These are phyloP conservation scores for Biston betularia DNA, from an alignment of 2,888 invertebrate genomes.

Conservation along the genomic window DNA sequence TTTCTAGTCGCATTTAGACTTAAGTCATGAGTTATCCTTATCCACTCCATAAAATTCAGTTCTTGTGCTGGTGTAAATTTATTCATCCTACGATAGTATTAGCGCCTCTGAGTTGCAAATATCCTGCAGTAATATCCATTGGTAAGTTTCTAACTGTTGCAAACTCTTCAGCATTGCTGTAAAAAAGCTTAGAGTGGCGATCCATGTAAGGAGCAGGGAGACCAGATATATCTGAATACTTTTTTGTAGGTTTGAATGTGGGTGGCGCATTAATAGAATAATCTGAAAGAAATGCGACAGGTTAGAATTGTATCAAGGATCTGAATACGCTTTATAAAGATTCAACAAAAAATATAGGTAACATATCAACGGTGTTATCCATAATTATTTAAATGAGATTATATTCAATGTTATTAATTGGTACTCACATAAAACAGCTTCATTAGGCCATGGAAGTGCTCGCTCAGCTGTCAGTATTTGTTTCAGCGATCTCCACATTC, in stretches of 20 bases:
- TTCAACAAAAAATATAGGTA: too few species aligned
- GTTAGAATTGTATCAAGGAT: neutral
- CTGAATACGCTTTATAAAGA: too few species aligned
- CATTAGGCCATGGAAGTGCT: slow-evolving; percentile 91
- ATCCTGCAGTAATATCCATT: slow-evolving; percentile 96
- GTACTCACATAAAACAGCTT: slow-evolving; percentile 90
- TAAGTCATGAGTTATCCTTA: neutral
- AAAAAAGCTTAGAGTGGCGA: slow-evolving; percentile 95
- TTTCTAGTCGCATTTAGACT: too few species aligned
- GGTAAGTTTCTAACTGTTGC: slow-evolving; percentile 93
- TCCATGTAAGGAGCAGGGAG: slow-evolving; percentile 95
- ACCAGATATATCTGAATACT: slow-evolving; percentile 97
- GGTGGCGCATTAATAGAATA: slow-evolving; percentile 96
- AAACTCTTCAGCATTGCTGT: slow-evolving; percentile 95
- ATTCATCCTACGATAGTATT: slow-evolving; percentile 89
- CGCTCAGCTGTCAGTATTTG: slow-evolving; percentile 94
- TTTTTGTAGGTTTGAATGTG: slow-evolving; percentile 95
- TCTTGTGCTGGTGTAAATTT: neutral
- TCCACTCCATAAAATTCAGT: neutral
- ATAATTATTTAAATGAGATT: too few species aligned
- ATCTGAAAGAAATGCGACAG: slow-evolving; percentile 82
- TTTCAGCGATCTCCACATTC: slow-evolving; percentile 95
- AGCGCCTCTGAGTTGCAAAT: slow-evolving; percentile 93
- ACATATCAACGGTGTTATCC: too few species aligned
- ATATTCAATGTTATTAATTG: neutral